Conservation (phyloP, 2,888 invertebrate genomes). For the Ypsolopha scabrella region DNA sequence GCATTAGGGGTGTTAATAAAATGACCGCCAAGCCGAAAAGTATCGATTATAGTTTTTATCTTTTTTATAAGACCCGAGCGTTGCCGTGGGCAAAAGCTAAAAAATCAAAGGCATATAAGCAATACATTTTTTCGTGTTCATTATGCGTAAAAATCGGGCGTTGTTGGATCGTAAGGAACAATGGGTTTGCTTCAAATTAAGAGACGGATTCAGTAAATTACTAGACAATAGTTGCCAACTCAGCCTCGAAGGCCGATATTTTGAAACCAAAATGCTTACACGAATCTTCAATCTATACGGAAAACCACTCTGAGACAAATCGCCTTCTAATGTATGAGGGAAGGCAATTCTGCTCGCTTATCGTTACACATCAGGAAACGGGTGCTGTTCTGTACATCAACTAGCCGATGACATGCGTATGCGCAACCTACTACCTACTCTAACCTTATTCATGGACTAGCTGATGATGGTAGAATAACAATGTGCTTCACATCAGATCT, state of each 20-base stretch:
- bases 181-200: conserved; percentile 49
- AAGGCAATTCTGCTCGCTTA: neutral
- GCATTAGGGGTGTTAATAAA: no score
- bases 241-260: conserved; percentile 52
- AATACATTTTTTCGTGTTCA: conserved; percentile 6
- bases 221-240: conserved; percentile 58
- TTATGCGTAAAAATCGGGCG: conserved; percentile 49
- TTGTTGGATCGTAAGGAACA: conserved; percentile 37
- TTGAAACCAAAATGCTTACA: conserved; percentile 25
- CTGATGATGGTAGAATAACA: conserved; percentile 42
- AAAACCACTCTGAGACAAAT: neutral
- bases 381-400: neutral
- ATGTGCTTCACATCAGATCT: conserved; percentile 26
- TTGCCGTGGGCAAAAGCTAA: no score
- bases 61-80: no score
- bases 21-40: no score
- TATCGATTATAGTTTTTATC: no score
- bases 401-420: neutral
- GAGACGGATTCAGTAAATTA: conserved; percentile 55
- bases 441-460: conserved; percentile 21
- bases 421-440: neutral
- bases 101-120: no score
- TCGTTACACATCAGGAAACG: conserved; percentile 1
- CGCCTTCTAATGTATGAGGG: neutral
- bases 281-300: neutral